A percentile compares a stretch with the other conserved stretches of the same genome.
Evolutionary conservation across 2,888 invertebrate species (phyloP).

Genomic region (Drosophila mulleri): DNA sequence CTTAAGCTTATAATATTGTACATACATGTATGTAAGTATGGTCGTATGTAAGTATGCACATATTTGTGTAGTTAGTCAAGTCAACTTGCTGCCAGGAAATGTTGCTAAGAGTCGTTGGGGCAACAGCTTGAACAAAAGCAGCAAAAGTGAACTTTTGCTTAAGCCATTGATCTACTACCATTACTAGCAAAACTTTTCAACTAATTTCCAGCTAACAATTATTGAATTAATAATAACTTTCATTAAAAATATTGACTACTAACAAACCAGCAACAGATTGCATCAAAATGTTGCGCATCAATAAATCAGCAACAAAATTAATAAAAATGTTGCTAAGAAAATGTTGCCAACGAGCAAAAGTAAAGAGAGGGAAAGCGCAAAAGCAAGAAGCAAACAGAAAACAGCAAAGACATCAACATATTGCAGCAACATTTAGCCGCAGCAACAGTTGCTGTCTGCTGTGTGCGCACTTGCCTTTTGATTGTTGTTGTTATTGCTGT

Average conservation of each 20-base stretch:
- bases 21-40: too few relatives aligned
- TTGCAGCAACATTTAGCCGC: neutral
- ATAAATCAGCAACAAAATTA: neutral
- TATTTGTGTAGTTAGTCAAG: neutral
- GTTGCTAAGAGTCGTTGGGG: too few relatives aligned
- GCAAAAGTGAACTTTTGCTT: too few relatives aligned
- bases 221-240: neutral
- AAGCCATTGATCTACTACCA: neutral
- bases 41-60: neutral
- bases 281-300: neutral
- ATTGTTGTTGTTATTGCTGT: conserved; percentile 1
- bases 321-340: conserved; percentile 6
- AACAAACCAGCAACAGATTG: conserved; percentile 8
- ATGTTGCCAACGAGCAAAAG: neutral
- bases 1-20: neutral
- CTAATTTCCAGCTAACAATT: neutral
- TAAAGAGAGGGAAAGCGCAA: neutral
- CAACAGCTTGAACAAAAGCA: too few relatives aligned
- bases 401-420: conserved; percentile 38
- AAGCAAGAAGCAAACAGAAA: conserved; percentile 5
- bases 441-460: conserved; percentile 37
- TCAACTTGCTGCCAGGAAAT: neutral
- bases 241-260: conserved; percentile 18
- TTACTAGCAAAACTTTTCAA: neutral
- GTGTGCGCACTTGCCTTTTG: conserved; percentile 39